Conservation (phyloP, 2,113 vertebrate genomes). For the western clawed frog (Xenopus tropicalis) region UCB_Xtro_10.0 CM004443.2:124691001-124691500, state of each 20-base stretch:
- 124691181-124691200: slow-evolving; percentile 53
- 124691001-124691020: too few species aligned
- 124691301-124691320: slow-evolving; percentile 66
- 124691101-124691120: too few species aligned
- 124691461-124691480: slow-evolving; percentile 65
- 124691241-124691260: slow-evolving; percentile 63
- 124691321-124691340: slow-evolving; percentile 58
- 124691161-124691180: slow-evolving; percentile 45
- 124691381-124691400: slow-evolving; percentile 56
- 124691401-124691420: slow-evolving; percentile 53
- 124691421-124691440: slow-evolving; percentile 54
- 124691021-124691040: too few species aligned
- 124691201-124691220: slow-evolving; percentile 46
- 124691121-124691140: slow-evolving; percentile 47
- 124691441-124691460: slow-evolving; percentile 58
- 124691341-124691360: slow-evolving; percentile 57
- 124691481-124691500: slow-evolving; percentile 64
- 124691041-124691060: too few species aligned
- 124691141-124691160: slow-evolving; percentile 6
- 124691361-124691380: slow-evolving; percentile 58
- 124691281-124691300: slow-evolving; percentile 54
- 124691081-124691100: too few species aligned
- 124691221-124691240: slow-evolving; percentile 43
- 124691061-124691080: too few species aligned
- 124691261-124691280: slow-evolving; percentile 51